Evolutionary conservation across 2,113 vertebrate genomes (phyloP).

Genomic region (Corythaixoides concolor): DNA sequence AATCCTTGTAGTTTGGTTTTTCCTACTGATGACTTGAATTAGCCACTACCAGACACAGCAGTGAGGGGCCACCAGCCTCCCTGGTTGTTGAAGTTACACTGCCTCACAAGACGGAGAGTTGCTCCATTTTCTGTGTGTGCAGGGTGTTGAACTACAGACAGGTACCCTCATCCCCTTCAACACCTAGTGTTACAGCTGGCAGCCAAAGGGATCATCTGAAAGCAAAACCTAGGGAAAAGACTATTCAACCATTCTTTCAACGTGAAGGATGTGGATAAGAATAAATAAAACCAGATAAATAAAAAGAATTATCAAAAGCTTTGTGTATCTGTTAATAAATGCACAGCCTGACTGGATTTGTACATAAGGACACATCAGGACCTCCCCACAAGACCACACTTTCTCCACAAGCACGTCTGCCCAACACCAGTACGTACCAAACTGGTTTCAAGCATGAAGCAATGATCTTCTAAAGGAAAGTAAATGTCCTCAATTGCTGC

Average conservation of each 20-base stretch:
- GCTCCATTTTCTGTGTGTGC: not conserved
- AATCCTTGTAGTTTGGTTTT: not conserved
- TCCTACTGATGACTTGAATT: not conserved
- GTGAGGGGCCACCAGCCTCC: not conserved
- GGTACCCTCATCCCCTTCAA: not conserved
- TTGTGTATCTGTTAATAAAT: not conserved
- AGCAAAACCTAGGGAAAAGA: not conserved
- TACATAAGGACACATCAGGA: not conserved
- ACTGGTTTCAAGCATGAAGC: not conserved
- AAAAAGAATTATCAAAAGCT: not conserved
- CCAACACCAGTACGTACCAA: not conserved
- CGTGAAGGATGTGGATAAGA: accelerated
- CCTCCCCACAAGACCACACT: accelerated
- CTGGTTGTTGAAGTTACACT: no score
- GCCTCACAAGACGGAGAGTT: not conserved
- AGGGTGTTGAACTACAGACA: not conserved
- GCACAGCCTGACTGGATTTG: not conserved
- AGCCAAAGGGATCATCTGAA: not conserved
- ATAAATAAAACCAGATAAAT: not conserved
- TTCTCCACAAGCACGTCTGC: accelerated
- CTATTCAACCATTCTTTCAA: no score
- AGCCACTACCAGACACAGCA: not conserved
- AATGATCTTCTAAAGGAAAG: not conserved
- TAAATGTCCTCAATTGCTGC: accelerated
- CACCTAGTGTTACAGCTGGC: not conserved